These are phyloP conservation scores for Alouatta caraya DNA, from an alignment of 2,797 vertebrate genomes.

Conservation along the genomic window DNA sequence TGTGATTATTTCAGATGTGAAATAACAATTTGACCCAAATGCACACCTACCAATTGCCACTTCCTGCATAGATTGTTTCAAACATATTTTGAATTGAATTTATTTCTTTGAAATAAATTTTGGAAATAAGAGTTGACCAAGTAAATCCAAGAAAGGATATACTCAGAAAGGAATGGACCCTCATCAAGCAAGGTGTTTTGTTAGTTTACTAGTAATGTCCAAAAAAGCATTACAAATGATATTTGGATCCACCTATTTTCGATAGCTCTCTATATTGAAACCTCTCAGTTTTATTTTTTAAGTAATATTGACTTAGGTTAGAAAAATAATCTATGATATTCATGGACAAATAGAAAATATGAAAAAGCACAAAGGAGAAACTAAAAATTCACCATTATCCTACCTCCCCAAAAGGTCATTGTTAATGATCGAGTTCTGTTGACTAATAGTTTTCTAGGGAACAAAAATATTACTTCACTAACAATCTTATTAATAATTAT, in stretches of 20 bases:
- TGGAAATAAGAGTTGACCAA: neutral
- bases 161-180: neutral
- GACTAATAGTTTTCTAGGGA: neutral
- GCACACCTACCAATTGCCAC: neutral
- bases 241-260: neutral
- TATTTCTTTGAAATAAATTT: constrained; percentile 1
- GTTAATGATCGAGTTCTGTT: neutral
- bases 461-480: neutral
- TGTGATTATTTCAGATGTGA: neutral
- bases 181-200: neutral
- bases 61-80: neutral
- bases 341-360: neutral
- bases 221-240: neutral
- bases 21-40: neutral
- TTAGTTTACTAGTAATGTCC: neutral
- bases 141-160: neutral
- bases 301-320: neutral
- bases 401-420: neutral
- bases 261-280: neutral
- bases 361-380: constrained; percentile 22
- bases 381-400: neutral
- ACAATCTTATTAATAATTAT: neutral
- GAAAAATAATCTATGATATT: neutral
- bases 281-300: neutral
- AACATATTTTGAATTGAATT: neutral